Conservation (phyloP, 2,797 vertebrate species). For the Chelon labrosus region DNA sequence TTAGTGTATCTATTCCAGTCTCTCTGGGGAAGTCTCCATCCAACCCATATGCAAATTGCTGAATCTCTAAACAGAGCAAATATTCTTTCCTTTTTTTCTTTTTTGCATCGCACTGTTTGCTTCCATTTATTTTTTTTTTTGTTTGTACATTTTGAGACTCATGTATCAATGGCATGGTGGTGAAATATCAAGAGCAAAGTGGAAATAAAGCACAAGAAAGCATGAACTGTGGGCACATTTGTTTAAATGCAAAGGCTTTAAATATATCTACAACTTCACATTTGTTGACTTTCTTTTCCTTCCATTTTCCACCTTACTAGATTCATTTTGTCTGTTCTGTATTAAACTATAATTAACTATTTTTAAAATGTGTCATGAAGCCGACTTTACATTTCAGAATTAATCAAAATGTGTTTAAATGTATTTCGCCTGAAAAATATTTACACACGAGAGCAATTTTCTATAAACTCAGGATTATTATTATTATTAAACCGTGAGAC, state of each 20-base stretch:
- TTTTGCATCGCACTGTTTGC: not conserved
- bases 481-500: conserved; percentile 15
- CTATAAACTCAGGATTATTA: not conserved
- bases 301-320: not conserved
- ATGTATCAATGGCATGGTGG: conserved; percentile 8
- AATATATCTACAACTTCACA: conserved; percentile 60
- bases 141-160: not conserved
- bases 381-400: not conserved
- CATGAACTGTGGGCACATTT: conserved; percentile 27
- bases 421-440: conserved; percentile 5
- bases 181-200: conserved; percentile 12
- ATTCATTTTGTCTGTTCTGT: not conserved
- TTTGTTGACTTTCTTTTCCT: not conserved
- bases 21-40: conserved; percentile 6
- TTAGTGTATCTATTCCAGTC: not conserved
- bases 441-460: not conserved
- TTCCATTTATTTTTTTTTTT: not conserved
- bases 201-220: conserved; percentile 22
- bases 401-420: conserved; percentile 13
- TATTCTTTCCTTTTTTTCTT: not conserved
- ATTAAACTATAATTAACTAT: no score
- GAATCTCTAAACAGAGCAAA: conserved; percentile 22
- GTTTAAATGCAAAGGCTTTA: conserved; percentile 37
- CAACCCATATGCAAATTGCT: conserved; percentile 1
- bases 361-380: not conserved